Base-by-base conservation (phyloP, 2,113 vertebrate genomes). In the Melospiza georgiana region DNA sequence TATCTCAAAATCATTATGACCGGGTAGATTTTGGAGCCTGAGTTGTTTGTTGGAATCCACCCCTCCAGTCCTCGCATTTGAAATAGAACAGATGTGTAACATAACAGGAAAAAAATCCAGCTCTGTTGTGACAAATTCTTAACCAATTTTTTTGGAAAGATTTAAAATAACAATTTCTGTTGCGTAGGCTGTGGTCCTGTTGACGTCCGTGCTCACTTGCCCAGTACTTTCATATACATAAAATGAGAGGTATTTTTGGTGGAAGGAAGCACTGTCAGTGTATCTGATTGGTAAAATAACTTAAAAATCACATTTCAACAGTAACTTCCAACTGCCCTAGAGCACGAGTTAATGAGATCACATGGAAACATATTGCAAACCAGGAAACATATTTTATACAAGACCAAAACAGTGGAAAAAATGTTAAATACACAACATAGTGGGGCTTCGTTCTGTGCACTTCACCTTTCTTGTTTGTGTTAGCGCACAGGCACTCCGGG, bases 311-410 rank as follows among this genome's bases (percentile, higher is more conserved):
- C 89, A 84, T 82, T 93, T 67, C 48, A 9, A 46, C 84, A 22
- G 43, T 49, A 91, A 90, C 94, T 95, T 94, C 85, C 89, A 95
- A 94, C 89, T 94, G 96, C 96, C 95, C 97, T 35, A 48, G 84
- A 93, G 96, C 95, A 85, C 31, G 28, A 86, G 74, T 63, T 94
- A 95, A 94, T 59, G 83, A 96, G 94, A 95, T 92, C 96, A 93
- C 80, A 94, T 90, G 97, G 97, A 97, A 98, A 97, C 95, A 95
- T 80, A 91, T 30, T 92, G 80, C 10, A 23, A 95, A 95, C 82
- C 97, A 98, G 98, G 98, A 98, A 98, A 98, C 96, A 97, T 84
- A 97, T 95, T 97, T 93, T 76, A 91, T 35, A 94, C 58, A 74
- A 88, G 92, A 96, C 83, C 95, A 92, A 95, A 96, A 96, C 96